These are phyloP conservation scores for Apocheima hispidaria DNA, from an alignment of 2,888 invertebrate genomes.

Conservation along the genomic window DNA sequence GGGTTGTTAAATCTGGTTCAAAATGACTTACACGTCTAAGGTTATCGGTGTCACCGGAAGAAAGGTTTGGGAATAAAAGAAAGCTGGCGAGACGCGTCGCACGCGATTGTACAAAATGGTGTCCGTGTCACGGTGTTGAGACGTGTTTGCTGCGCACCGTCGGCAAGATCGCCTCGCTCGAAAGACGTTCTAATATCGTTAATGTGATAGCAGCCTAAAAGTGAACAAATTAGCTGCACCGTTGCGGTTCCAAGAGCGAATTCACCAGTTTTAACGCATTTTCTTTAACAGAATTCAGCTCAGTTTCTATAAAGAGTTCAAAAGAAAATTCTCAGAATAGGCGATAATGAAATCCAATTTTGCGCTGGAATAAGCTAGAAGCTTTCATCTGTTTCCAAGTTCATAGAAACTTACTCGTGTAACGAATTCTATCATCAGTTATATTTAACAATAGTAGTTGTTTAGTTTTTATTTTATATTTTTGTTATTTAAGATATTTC, in stretches of 20 bases:
- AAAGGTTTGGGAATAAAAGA: no score
- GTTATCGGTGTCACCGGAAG: no score
- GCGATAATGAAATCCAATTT: constrained; percentile 56
- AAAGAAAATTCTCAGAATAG: constrained; percentile 6
- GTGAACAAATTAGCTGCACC: neutral
- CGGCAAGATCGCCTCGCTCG: no score
- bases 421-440: neutral
- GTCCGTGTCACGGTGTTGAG: no score
- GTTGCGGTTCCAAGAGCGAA: neutral
- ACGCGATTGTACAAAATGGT: no score
- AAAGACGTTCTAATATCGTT: no score
- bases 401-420: neutral
- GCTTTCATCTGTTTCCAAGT: neutral
- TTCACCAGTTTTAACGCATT: neutral
- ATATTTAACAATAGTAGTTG: neutral
- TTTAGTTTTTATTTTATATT: neutral
- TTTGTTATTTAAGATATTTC: no score
- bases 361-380: constrained; percentile 48
- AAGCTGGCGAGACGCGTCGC: no score
- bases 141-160: no score
- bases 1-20: no score
- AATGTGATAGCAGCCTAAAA: neutral
- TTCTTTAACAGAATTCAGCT: neutral
- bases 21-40: no score
- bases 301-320: constrained; percentile 2